phyloP scores from a whole-genome alignment of 2,797 vertebrate species.

The Kryptolebias ocellatus region DNA sequence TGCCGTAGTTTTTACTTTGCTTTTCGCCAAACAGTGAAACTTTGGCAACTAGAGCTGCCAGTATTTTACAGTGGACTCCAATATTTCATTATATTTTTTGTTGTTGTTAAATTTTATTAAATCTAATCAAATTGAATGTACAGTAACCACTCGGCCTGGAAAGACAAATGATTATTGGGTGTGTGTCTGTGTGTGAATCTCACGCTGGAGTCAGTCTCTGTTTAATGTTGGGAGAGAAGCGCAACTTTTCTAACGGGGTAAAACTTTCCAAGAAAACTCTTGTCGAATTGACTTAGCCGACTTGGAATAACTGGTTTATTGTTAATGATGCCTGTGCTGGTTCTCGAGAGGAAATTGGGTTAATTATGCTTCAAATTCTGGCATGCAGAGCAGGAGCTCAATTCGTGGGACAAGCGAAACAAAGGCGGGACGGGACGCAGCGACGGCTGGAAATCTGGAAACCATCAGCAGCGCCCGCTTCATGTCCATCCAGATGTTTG shows the following conservation, averaged over 20 bases:
- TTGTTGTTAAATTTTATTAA: background rate
- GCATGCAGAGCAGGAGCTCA: constrained; percentile 24
- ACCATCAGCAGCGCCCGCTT: constrained; percentile 27
- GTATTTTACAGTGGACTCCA: no score
- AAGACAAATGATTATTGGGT: constrained; percentile 58
- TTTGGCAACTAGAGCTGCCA: no score
- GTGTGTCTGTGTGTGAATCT: constrained; percentile 14
- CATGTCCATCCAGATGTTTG: constrained; percentile 44
- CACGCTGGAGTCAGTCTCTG: constrained; percentile 51
- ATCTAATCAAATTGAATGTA: background rate
- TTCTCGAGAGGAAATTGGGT: constrained; percentile 64
- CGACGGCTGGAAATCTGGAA: constrained; percentile 54
- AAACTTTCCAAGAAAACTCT: constrained; percentile 24
- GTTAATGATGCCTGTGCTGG: constrained; percentile 37
- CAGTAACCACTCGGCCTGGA: constrained; percentile 27
- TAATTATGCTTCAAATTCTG: constrained; percentile 55
- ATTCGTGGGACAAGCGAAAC: constrained; percentile 43
- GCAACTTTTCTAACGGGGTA: constrained; percentile 33
- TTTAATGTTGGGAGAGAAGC: constrained; percentile 62
- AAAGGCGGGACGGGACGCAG: constrained; percentile 28
- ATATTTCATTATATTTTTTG: no score
- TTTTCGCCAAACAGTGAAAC: no score
- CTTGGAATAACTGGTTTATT: constrained; percentile 43
- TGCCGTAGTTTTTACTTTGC: no score
- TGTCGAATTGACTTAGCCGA: constrained; percentile 23